phyloP scores from a whole-genome alignment of 2,113 vertebrate species.

The Ptyas mucosa region DNA sequence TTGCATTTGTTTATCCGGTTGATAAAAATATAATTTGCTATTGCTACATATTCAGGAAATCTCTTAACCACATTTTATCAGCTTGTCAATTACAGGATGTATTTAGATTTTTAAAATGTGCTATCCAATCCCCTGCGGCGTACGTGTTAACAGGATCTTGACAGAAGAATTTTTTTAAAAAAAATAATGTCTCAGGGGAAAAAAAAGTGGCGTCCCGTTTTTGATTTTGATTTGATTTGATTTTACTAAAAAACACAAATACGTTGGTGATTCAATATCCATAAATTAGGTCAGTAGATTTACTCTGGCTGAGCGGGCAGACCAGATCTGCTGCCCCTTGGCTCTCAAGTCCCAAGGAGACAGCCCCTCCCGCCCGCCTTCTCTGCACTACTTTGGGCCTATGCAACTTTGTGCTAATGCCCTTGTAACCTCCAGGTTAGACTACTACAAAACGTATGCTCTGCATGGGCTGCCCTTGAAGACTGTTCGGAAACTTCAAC shows the following conservation, averaged over 20 bases:
- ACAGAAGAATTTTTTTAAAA: background rate
- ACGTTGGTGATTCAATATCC: background rate
- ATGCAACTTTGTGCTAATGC: background rate
- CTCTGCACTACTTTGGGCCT: background rate
- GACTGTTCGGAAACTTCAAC: too few species aligned
- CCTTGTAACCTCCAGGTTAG: too few species aligned
- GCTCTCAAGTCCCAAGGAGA: too few species aligned
- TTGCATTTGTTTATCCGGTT: background rate
- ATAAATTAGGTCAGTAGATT: background rate
- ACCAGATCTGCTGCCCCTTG: background rate
- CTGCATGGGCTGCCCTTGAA: too few species aligned
- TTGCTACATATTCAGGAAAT: background rate
- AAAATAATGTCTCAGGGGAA: background rate
- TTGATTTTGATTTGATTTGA: background rate
- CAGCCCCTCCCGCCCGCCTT: background rate
- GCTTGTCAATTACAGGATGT: background rate
- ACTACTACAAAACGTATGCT: too few species aligned
- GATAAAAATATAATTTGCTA: background rate
- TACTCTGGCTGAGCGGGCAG: too few species aligned
- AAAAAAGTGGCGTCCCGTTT: background rate
- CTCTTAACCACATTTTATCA: background rate
- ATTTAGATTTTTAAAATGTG: background rate
- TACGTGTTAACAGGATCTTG: background rate
- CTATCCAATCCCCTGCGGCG: fast-evolving
- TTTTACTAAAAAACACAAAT: background rate